Evolutionary conservation across 2,797 vertebrate genomes (phyloP), one percentile per base, ranked within the genome.

Genomic region (Sebastes elongatus): DNA sequence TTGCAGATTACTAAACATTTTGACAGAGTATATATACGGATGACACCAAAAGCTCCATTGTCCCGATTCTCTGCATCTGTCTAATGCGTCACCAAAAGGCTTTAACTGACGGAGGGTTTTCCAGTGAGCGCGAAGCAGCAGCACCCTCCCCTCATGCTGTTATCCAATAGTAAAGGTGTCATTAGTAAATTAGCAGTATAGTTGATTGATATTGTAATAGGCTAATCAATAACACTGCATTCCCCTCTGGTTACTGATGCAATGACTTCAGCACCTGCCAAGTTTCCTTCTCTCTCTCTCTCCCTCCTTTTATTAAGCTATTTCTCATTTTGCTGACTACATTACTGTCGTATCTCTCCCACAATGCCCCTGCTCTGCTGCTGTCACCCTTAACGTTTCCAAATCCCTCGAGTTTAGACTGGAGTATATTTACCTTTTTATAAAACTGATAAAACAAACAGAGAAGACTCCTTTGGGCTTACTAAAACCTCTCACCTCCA

Each of bases 161-260:
- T 77, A 49, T 64, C 70, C 70, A 67, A 68, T 66, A 66, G 72
- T 86, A 84, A 88, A 92, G 35, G 63, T 89, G 88, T 89, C 87
- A 85, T 92, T 90, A 92, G 86, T 89, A 84, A 93, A 92, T 92
- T 89, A 90, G 86, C 89, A 76, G 79, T 13, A 56, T 63, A 66
- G 52, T 74, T 87, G 91, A 91, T 87, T 90, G 86, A 91, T 90
- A 82, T 72, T 82, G 67, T 87, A 86, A 88, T 72, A 66, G 81
- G 4, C 60, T 64, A 72, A 89, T 92, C 88, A 81, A 92, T 92
- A 93, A 20, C 67, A 74, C 83, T 78, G 84, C 88, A 76, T 85
- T 87, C 71, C 76, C 67, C n/a, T 76, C 52, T 69, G 72, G 85
- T 82, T 78, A 88, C 76, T 85, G 80, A 86, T 88, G 76, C 85